These are phyloP conservation scores for Drosophila nr. fundita DNA, from an alignment of 2,888 invertebrate genomes.

Conservation along the genomic window DNA sequence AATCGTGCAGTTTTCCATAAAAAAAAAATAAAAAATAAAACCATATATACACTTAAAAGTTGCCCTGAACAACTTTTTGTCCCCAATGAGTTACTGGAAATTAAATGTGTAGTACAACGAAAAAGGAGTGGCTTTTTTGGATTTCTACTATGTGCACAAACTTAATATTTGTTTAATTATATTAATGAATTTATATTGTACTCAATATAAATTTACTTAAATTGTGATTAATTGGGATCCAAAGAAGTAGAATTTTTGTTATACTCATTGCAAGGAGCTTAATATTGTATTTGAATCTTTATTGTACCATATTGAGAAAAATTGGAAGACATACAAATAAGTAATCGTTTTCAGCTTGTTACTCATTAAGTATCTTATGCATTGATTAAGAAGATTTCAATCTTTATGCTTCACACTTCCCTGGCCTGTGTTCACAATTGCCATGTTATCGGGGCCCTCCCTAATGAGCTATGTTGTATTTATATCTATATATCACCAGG, in stretches of 20 bases:
- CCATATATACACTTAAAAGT: conserved; percentile 36
- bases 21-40: conserved; percentile 11
- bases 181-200: not conserved
- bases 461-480: conserved; percentile 44
- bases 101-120: not conserved
- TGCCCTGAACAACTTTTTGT: conserved; percentile 56
- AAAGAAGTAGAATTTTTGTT: not conserved
- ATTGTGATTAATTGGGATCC: not conserved
- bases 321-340: not conserved
- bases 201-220: not conserved
- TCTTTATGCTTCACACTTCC: conserved; percentile 41
- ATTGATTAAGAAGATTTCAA: conserved; percentile 32
- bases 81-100: conserved; percentile 1
- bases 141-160: not conserved
- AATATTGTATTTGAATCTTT: not conserved
- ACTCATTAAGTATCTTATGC: conserved; percentile 5
- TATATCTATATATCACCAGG: conserved; percentile 54
- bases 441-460: conserved; percentile 11
- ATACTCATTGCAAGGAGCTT: not conserved
- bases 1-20: conserved; percentile 56
- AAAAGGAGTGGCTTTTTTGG: not conserved
- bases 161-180: not conserved
- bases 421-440: conserved; percentile 11
- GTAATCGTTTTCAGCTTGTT: not conserved
- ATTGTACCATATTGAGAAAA: not conserved